Evolutionary conservation across 92 coral and sea anemone species (phyloP).

Genomic region (Palythoa heliodiscus): DNA sequence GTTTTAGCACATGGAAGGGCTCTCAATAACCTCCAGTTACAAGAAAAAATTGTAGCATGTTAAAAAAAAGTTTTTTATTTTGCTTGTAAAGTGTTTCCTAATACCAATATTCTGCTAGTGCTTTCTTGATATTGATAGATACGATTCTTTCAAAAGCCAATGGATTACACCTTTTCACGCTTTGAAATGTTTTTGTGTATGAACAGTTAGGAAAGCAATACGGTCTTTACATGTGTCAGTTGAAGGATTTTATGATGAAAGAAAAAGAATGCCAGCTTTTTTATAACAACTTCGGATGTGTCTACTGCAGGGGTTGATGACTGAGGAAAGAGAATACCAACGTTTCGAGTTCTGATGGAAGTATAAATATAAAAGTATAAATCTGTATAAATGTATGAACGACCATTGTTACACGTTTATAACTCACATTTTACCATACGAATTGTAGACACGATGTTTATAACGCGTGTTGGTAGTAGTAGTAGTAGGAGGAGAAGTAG

Average conservation of each 20-base stretch:
- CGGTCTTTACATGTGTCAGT: background rate
- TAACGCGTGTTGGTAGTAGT: too few relatives aligned
- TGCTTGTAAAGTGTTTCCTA: background rate
- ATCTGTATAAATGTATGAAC: too few relatives aligned
- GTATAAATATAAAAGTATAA: too few relatives aligned
- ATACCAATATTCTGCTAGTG: too few relatives aligned
- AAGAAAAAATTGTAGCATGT: too few relatives aligned
- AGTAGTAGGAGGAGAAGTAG: too few relatives aligned
- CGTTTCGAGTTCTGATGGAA: conserved; percentile 22
- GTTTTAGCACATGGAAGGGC: background rate
- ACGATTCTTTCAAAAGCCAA: too few relatives aligned
- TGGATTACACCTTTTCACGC: too few relatives aligned
- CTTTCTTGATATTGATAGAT: too few relatives aligned
- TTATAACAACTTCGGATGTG: background rate
- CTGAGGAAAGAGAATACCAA: conserved; percentile 32
- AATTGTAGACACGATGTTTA: background rate
- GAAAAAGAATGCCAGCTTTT: conserved; percentile 31
- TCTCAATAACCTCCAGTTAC: background rate
- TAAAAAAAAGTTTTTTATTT: too few relatives aligned
- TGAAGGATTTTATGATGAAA: conserved; percentile 31
- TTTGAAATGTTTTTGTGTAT: too few relatives aligned
- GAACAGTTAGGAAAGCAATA: too few relatives aligned
- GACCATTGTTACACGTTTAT: background rate
- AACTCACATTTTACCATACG: background rate
- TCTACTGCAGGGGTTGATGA: conserved; percentile 31